A percentile compares a stretch with the other conserved stretches of the same genome.
These are phyloP conservation scores for Gonocerus acuteangulatus DNA, from an alignment of 2,888 invertebrate species.

Conservation along the genomic window DNA sequence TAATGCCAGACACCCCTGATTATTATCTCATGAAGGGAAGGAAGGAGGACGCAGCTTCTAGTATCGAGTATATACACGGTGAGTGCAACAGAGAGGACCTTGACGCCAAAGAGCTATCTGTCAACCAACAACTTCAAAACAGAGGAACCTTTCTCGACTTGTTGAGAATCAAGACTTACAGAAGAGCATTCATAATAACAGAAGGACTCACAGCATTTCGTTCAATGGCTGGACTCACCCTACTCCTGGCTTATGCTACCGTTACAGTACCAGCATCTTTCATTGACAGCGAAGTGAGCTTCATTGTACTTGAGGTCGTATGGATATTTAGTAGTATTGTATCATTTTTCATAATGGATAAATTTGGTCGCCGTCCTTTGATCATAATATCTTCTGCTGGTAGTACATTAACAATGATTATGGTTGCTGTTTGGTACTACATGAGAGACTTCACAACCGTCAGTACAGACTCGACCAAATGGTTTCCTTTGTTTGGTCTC, in stretches of 20 bases:
- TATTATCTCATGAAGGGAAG: slow-evolving; percentile 51
- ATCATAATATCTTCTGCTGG: slow-evolving; percentile 32
- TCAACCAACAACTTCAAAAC: slow-evolving; percentile 30
- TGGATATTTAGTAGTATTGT: slow-evolving; percentile 30
- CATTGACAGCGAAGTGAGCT: slow-evolving; percentile 26
- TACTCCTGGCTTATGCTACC: slow-evolving; percentile 35
- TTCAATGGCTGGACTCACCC: slow-evolving; percentile 36
- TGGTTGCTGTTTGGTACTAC: slow-evolving; percentile 31
- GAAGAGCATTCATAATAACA: slow-evolving; percentile 35
- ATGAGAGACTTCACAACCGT: slow-evolving; percentile 9
- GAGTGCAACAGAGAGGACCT: slow-evolving; percentile 15
- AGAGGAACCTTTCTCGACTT: slow-evolving; percentile 30
- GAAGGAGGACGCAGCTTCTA: slow-evolving; percentile 14
- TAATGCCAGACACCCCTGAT: slow-evolving; percentile 58
- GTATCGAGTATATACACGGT: slow-evolving; percentile 29
- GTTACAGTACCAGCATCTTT: slow-evolving; percentile 33
- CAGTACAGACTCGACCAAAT: slow-evolving; percentile 44
- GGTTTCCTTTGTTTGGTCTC: slow-evolving; percentile 49
- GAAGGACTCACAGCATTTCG: slow-evolving; percentile 28
- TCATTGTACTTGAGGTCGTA: slow-evolving; percentile 31
- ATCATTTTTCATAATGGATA: slow-evolving; percentile 32
- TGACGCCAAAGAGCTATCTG: slow-evolving; percentile 27
- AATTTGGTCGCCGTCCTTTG: slow-evolving; percentile 33
- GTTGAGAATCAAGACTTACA: slow-evolving; percentile 28
- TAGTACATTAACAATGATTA: slow-evolving; percentile 17